These are phyloP conservation scores for Argynnis bischoffii DNA, from an alignment of 2,888 invertebrate genomes.

Conservation along the genomic window DNA sequence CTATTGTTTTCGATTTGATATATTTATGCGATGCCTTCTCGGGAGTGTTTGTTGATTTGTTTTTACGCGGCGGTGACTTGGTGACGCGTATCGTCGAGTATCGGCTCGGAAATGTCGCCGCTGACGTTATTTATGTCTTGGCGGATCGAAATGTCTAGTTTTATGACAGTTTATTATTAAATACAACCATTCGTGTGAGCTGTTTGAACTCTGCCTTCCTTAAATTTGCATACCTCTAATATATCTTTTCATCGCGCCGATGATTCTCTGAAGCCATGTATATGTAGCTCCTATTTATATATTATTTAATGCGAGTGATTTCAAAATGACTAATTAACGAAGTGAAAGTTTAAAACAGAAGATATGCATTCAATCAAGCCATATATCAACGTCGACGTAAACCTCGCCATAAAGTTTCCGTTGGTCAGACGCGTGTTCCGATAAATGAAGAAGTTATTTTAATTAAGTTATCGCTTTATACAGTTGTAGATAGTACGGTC, in stretches of 20 bases:
- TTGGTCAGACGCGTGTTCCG: conserved; percentile 45
- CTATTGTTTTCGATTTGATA: conserved; percentile 82
- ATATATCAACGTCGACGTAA: conserved; percentile 44
- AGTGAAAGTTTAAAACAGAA: conserved; percentile 44
- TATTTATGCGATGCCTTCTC: conserved; percentile 76
- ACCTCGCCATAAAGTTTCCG: conserved; percentile 49
- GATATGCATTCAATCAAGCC: conserved; percentile 35
- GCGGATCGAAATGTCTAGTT: conserved; percentile 50
- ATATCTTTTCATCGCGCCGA: too few relatives aligned
- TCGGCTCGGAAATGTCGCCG: conserved; percentile 60
- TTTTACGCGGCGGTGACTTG: conserved; percentile 62
- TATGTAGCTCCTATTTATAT: too few relatives aligned
- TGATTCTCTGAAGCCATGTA: too few relatives aligned
- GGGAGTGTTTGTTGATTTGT: conserved; percentile 63
- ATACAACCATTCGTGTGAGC: too few relatives aligned
- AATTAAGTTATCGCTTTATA: conserved; percentile 53
- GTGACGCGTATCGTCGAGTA: conserved; percentile 65
- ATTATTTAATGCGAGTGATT: conserved; percentile 4
- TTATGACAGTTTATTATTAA: conserved; percentile 49
- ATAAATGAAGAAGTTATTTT: conserved; percentile 61
- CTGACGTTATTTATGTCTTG: conserved; percentile 67
- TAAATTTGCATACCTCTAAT: not conserved
- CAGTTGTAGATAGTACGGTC: not conserved
- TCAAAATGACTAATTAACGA: conserved; percentile 41
- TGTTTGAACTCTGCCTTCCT: not conserved